A percentile compares a stretch with the other conserved stretches of the same genome.
These are phyloP conservation scores for Aythya baeri DNA, from an alignment of 2,113 vertebrate genomes.

Conservation along the genomic window DNA sequence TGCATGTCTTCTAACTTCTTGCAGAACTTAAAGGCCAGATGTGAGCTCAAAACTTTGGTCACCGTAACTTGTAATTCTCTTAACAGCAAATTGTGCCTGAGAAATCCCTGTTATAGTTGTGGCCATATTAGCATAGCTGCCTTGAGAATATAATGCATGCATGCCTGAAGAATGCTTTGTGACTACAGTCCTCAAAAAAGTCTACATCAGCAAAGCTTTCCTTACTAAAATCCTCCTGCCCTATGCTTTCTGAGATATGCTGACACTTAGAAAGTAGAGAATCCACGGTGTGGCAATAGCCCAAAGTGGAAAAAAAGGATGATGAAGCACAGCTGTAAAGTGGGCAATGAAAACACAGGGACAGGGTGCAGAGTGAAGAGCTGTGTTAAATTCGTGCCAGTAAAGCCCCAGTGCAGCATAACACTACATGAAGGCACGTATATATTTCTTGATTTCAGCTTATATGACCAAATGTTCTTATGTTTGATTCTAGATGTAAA, in stretches of 20 bases:
- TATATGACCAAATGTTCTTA: neutral
- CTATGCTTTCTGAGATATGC: neutral
- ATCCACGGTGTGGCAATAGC: neutral
- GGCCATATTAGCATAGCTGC: neutral
- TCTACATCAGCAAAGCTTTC: neutral
- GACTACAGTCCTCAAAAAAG: neutral
- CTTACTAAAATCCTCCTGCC: neutral
- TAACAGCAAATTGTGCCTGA: neutral
- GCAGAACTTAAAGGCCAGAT: neutral
- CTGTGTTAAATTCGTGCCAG: neutral
- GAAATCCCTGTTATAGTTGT: too few relatives aligned
- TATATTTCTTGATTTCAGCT: neutral
- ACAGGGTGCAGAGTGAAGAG: neutral
- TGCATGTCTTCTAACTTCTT: neutral
- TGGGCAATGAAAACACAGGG: neutral
- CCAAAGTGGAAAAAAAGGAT: neutral
- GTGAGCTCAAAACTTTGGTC: neutral
- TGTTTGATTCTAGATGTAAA: neutral
- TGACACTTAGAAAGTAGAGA: neutral
- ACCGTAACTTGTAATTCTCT: neutral
- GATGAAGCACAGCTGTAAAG: neutral
- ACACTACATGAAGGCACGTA: accelerated
- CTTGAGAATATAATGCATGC: accelerated
- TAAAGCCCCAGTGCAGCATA: neutral
- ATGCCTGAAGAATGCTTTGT: neutral